Base-by-base conservation (phyloP, 92 coral and sea anemone species). In the Phenganax stokvisi region DNA sequence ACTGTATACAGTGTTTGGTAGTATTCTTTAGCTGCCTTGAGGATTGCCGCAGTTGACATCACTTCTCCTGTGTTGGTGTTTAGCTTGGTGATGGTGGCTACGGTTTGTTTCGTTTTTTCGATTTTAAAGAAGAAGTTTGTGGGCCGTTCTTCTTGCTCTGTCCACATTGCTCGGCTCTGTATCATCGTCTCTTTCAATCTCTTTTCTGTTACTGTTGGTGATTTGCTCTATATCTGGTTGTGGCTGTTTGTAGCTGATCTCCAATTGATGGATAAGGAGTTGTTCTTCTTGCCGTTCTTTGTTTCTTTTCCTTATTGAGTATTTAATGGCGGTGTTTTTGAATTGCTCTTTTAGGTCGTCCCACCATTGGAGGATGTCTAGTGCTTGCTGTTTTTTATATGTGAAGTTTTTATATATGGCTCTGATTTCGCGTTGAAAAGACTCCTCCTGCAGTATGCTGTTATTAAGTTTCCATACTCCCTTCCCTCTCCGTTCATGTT, bases 351-450 rank as follows among this genome's bases (percentile, higher is more conserved):
- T 89, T 11, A 85, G 87, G 0, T 27, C 12, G 77, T 86, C 92
- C 89, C 89, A 86, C 92, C 89, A 86, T 1, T 68, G 61, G 0
- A 8, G 56, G 0, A 59, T 51, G 20, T 82, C 62, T 56, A 89
- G 7, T 16, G n/a, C 27, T 7, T 10, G 37, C 57, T 30, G 2
- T 25, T 17, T 1, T 6, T 6, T 1, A 51, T 53, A 20, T 20
- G 25, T 20, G 87, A 82, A 87, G 11, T 2, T 0, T 10, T 10
- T 25, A 84, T 81, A 82, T 3, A 82, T 81, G 1, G 0, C 28
- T 0, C 25, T n/a, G n/a, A 80, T 71, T 12, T 54, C 79, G 6
- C 79, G 9, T 15, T 9, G 25, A 47, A n/a, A 54, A 0, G 57
- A 5, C 6, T 17, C 9, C 15, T 74, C 63, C 25, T 15, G 12